Evolutionary conservation across 2,113 vertebrate genomes (phyloP).

Genomic region (Cisticola juncidis): DNA sequence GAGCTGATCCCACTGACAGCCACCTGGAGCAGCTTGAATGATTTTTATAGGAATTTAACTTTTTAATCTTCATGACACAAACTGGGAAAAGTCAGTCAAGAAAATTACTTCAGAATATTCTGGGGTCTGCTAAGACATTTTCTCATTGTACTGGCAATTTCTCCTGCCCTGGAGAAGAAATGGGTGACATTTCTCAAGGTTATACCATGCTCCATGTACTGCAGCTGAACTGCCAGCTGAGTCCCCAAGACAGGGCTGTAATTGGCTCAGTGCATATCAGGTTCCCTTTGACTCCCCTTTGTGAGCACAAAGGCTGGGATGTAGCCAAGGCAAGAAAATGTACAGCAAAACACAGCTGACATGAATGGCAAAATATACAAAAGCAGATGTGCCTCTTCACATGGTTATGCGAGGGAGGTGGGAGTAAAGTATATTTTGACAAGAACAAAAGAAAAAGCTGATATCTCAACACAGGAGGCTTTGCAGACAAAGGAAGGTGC

Average conservation of each 20-base stretch:
- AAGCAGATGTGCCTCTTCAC: slow-evolving; percentile 19
- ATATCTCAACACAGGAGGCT: neutral
- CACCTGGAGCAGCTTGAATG: neutral
- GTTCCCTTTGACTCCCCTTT: neutral
- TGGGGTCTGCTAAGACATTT: neutral
- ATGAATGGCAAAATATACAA: slow-evolving; percentile 5
- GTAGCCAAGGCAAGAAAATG: slow-evolving; percentile 1
- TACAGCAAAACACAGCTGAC: slow-evolving; percentile 14
- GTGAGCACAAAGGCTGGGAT: neutral
- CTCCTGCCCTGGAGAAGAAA: neutral
- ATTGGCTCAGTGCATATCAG: neutral
- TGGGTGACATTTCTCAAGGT: neutral
- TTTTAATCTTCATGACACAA: neutral
- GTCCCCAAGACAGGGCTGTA: neutral
- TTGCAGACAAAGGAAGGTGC: neutral
- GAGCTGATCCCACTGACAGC: neutral
- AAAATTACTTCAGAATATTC: neutral
- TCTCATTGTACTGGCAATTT: neutral
- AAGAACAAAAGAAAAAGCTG: neutral
- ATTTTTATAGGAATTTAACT: neutral
- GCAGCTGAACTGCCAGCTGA: neutral
- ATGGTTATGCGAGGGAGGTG: neutral
- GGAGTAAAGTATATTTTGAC: neutral
- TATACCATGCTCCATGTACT: neutral
- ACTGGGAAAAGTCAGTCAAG: neutral